Evolutionary conservation across 2,797 vertebrate species (phyloP).

Genomic region (Emydoidea blandingii): DNA sequence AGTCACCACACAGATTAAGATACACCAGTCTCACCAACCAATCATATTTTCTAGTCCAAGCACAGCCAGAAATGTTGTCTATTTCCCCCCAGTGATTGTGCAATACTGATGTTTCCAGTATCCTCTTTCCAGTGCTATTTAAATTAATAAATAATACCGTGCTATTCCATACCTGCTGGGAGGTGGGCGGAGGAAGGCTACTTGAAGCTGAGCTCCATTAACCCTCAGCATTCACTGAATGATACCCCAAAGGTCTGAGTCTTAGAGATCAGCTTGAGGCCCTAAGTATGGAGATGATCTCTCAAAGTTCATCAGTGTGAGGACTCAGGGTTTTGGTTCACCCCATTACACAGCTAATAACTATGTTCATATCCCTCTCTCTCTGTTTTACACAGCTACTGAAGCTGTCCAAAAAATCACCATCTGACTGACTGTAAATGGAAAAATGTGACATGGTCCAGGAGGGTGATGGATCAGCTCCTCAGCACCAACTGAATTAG

Average conservation of each 20-base stretch:
- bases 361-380: neutral
- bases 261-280: neutral
- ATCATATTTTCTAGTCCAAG: neutral
- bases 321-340: conserved; percentile 7
- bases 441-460: neutral
- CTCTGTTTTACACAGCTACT: neutral
- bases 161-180: neutral
- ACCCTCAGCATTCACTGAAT: neutral
- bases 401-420: neutral
- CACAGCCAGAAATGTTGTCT: neutral
- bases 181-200: neutral
- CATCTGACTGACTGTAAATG: neutral
- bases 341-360: neutral
- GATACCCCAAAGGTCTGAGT: neutral
- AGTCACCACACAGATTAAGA: neutral
- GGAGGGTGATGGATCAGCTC: neutral
- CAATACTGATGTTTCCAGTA: neutral
- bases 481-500: neutral
- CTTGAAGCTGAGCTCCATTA: neutral
- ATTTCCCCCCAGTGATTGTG: neutral
- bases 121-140: neutral
- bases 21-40: neutral
- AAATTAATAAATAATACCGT: neutral
- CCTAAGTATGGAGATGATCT: neutral
- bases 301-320: neutral